These are phyloP conservation scores for rabbit (Oryctolagus cuniculus) DNA, from an alignment of 2,113 vertebrate species.

Conservation along the genomic window DNA sequence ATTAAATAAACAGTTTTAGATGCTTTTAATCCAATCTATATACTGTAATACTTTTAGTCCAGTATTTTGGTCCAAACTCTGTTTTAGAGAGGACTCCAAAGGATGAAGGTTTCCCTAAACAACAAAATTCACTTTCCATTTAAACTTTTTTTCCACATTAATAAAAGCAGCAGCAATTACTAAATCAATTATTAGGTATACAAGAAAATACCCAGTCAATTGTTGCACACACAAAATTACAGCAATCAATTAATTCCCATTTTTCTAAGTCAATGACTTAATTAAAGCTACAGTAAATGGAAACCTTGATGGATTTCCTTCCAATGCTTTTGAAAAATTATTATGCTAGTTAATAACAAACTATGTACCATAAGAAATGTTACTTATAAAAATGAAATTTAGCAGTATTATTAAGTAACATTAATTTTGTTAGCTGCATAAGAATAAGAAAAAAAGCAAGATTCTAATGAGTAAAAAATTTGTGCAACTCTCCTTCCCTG, in stretches of 20 bases:
- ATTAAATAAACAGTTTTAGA: not conserved
- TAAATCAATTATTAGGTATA: not conserved
- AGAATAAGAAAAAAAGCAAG: slow-evolving; percentile 1
- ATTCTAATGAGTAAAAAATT: not conserved
- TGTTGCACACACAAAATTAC: not conserved
- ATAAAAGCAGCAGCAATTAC: slow-evolving; percentile 1
- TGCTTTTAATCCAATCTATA: slow-evolving; percentile 47
- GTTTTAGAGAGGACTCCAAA: not conserved
- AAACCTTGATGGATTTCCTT: slow-evolving; percentile 33
- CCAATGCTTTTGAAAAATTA: not conserved
- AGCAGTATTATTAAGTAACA: not conserved
- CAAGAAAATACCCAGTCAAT: not conserved
- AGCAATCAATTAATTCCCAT: too few species aligned
- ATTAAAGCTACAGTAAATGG: not conserved
- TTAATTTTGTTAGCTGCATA: not conserved
- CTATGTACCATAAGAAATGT: not conserved
- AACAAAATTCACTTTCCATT: slow-evolving; percentile 2
- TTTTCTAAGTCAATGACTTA: too few species aligned
- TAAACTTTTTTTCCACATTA: not conserved
- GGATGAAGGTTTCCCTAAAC: not conserved
- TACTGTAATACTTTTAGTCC: not conserved
- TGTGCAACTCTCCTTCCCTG: not conserved
- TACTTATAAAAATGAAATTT: slow-evolving; percentile 49
- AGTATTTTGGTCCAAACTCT: slow-evolving; percentile 13
- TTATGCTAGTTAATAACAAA: not conserved